phyloP scores from a whole-genome alignment of 2,797 vertebrate genomes.

The Characodon lateralis region DNA sequence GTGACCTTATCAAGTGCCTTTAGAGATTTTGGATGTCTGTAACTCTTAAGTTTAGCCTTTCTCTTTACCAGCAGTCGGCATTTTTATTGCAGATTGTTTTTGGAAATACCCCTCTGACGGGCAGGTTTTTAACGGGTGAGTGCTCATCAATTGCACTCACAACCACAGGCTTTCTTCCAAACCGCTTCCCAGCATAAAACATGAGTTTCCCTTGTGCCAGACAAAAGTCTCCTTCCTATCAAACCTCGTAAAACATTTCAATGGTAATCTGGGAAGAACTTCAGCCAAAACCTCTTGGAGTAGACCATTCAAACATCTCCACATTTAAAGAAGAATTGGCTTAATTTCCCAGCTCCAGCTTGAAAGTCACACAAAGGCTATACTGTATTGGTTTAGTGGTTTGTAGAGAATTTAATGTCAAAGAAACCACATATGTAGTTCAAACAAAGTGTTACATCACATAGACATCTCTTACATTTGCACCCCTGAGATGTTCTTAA shows the following conservation, averaged over 20 bases:
- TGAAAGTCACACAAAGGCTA: conserved; percentile 10
- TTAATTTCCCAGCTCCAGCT: not conserved
- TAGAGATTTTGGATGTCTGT: conserved; percentile 40
- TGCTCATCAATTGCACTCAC: conserved; percentile 50
- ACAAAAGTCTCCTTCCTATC: conserved; percentile 61
- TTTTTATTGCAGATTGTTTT: conserved; percentile 69
- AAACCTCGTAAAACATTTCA: conserved; percentile 70
- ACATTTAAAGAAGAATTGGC: conserved; percentile 2
- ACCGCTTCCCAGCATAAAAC: conserved; percentile 69
- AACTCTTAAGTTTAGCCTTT: conserved; percentile 42
- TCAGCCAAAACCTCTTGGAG: conserved; percentile 20
- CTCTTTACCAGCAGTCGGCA: conserved; percentile 49
- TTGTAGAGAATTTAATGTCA: not conserved
- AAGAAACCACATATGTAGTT: not conserved
- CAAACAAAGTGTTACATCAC: not conserved
- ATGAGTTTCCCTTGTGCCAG: conserved; percentile 51
- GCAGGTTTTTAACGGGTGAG: conserved; percentile 69
- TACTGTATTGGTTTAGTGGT: not conserved
- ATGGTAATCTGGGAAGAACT: conserved; percentile 51
- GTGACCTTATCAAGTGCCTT: conserved; percentile 62
- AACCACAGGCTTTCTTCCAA: conserved; percentile 34
- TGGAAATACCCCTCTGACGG: conserved; percentile 43
- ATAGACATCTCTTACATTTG: not conserved
- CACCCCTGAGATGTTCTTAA: not conserved
- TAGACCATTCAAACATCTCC: conserved; percentile 15